A percentile compares a stretch with the other conserved stretches of the same genome.
These are phyloP conservation scores for Celastrina argiolus DNA, from an alignment of 2,888 invertebrate species.

Conservation along the genomic window DNA sequence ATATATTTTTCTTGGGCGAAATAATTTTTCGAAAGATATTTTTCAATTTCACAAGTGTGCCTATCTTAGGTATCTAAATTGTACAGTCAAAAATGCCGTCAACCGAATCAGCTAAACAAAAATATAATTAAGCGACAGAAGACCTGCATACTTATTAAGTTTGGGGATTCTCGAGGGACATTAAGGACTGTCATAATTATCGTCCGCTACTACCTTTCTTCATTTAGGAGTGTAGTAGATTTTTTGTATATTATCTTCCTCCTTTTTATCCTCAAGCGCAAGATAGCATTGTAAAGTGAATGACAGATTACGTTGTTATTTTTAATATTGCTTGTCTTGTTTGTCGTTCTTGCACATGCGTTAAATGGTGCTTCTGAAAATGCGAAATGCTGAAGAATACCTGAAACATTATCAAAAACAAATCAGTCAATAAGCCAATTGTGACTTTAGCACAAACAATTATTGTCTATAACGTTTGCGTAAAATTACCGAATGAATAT, in stretches of 20 bases:
- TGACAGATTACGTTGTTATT: neutral
- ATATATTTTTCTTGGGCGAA: too few relatives aligned
- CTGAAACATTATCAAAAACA: too few relatives aligned
- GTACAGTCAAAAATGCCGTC: neutral
- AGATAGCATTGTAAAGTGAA: neutral
- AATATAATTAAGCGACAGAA: conserved; percentile 10
- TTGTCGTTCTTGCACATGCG: too few relatives aligned
- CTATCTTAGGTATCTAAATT: too few relatives aligned
- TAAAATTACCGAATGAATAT: too few relatives aligned
- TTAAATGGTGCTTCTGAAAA: too few relatives aligned
- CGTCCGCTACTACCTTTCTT: neutral
- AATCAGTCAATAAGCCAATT: too few relatives aligned
- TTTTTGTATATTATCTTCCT: neutral
- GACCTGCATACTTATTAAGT: conserved; percentile 13
- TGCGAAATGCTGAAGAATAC: too few relatives aligned
- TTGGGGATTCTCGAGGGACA: neutral
- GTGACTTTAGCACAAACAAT: too few relatives aligned
- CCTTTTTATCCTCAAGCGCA: neutral
- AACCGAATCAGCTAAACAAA: neutral
- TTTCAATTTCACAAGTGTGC: too few relatives aligned
- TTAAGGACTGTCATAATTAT: neutral
- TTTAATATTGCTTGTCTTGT: neutral
- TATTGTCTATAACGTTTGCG: too few relatives aligned
- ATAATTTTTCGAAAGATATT: too few relatives aligned
- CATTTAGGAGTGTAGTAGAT: neutral